Evolutionary conservation across 1,140 invertebrate genomes (phyloP).

Genomic region (Caenorhabditis elegans): WBcel235 BX284603.4:10401001-10401500

Average conservation of each 20-base stretch:
- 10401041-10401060: too few relatives aligned
- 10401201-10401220: constrained; percentile 21
- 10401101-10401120: too few relatives aligned
- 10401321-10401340: not conserved
- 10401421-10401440: not conserved
- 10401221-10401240: not conserved
- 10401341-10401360: not conserved
- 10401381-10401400: constrained; percentile 30
- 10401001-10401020: constrained; percentile 35
- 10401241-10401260: constrained; percentile 45
- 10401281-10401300: constrained; percentile 46
- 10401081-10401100: too few relatives aligned
- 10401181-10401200: too few relatives aligned
- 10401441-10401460: not conserved
- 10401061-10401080: too few relatives aligned
- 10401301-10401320: constrained; percentile 48
- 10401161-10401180: too few relatives aligned
- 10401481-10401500: too few relatives aligned
- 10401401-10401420: constrained; percentile 31
- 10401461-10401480: too few relatives aligned
- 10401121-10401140: too few relatives aligned
- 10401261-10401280: constrained; percentile 45
- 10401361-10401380: constrained; percentile 8
- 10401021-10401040: too few relatives aligned
- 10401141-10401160: too few relatives aligned